Base-by-base conservation (phyloP, 2,113 vertebrate genomes). In the Pelusios castaneus region DNA sequence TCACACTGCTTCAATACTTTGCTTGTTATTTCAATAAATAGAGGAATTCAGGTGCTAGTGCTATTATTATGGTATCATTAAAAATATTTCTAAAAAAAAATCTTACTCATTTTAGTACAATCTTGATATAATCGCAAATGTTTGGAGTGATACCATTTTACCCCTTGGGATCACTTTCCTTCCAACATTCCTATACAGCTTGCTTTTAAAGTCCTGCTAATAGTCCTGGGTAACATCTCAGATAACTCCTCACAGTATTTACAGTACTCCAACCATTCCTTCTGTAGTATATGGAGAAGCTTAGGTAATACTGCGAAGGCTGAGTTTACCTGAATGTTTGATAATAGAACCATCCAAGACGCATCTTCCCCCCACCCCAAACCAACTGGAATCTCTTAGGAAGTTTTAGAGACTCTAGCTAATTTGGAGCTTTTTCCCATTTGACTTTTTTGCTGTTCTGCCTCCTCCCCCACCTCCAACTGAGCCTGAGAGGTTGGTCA, bases 181-280 rank as follows among this genome's bases (percentile, higher is more conserved):
- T 96, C 10, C 2, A 56, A 91, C 93, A 96, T 89, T 95, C 91
- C 91, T 80, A 80, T 34, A 90, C 52, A 27, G 3, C 49, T 92
- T 95, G 85, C 58, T 84, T 95, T 29, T 77, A 92, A 88, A 91
- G 24, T 56, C 80, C 81, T 17, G 34, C 54, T 90, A 95, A 92
- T 90, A 85, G 85, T 90, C 85, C 60, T 70, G 91, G 82, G 87
- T 88, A 94, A 94, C 84, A 87, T 89, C 87, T 31, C 17, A 77
- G 90, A 67, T 94, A 94, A 85, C 83, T 88, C 82, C 89, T 29
- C 51, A 3, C 43, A 24, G 4, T 0, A 7, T 85, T 47, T 92
- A 76, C 73, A 60, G 8, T 47, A 47, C n/a, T 89, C 60, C 10
- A 58, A 90, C 70, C 70, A 14, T 80, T 85, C 55, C 43, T 90